Base-by-base conservation (phyloP, 2,113 vertebrate genomes). In the Muntiacus reevesi region DNA sequence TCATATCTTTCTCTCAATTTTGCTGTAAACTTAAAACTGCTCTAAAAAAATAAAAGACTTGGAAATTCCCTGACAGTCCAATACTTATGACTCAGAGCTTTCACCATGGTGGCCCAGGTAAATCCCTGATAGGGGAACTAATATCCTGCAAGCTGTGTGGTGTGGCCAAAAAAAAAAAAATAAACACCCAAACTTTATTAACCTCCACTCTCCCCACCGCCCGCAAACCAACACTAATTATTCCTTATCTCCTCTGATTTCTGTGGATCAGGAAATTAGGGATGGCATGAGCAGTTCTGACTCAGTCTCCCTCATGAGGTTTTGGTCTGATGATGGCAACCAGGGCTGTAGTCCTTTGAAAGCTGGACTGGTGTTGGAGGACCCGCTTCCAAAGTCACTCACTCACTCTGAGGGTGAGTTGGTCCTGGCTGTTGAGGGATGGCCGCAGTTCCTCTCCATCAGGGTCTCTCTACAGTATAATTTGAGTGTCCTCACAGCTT, bases 21-120 rank as follows among this genome's bases (percentile, higher is more conserved):
- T 83, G 59, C 78, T 82, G 3, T 83, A 67, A 83, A 92, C 47
- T 83, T 92, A 67, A 84, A 83, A 67, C 28, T 84, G 36, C 59
- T 71, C 47, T 84, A 45, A 81, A 64, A 45, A 64, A 76, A 76
- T 43, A 4, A 62, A 62, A 76, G 71, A 43, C 71, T 76, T 76
- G 71, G 71, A 76, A 76, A 76, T 76, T 76, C 71, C 71, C 71
- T 43, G 23, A 12, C 36, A 76, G 36, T 76, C 71, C 71, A 76
- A 23, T 76, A 7, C 71, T 43, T 76, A 27, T 76, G 71, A 76
- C 71, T 76, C 71, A 76, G 71, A 25, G 71, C 12, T 43, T 76
- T 76, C 40, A 76, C 36, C 36, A 13, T 74, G 71, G 36, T 43
- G 23, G 36, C 36, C 36, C 71, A 74, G 71, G 71, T 74, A 74